Conservation (phyloP, 2,113 vertebrate genomes). For the Rhinolophus ferrumequinum region DNA sequence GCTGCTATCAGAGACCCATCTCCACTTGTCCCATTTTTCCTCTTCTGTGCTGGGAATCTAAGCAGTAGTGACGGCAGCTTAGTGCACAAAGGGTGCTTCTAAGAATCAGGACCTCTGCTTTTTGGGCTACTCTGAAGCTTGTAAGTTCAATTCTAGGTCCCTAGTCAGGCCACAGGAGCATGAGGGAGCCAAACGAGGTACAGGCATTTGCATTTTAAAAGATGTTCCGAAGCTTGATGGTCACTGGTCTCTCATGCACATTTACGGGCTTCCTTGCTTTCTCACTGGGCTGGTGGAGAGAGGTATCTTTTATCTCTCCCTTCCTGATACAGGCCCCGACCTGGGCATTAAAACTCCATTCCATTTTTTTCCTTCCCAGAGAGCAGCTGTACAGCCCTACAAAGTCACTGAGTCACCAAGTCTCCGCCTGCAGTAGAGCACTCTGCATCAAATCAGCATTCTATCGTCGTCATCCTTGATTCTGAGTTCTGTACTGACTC, state of each 20-base stretch:
- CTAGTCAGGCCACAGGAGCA: background rate
- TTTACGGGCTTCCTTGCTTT: background rate
- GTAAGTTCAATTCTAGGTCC: background rate
- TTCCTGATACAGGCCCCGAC: background rate
- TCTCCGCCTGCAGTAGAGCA: background rate
- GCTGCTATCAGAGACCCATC: background rate
- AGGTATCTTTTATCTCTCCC: background rate
- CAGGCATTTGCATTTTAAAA: background rate
- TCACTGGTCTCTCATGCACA: rapidly evolving
- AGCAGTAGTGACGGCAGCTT: background rate
- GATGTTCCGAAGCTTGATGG: background rate
- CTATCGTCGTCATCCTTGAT: background rate
- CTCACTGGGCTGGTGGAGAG: background rate
- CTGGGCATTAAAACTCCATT: background rate
- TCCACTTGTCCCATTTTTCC: background rate
- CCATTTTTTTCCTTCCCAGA: background rate
- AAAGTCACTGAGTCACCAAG: too few species aligned
- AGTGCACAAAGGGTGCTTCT: background rate
- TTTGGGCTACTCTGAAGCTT: background rate
- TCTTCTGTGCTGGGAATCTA: background rate
- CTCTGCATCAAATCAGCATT: background rate
- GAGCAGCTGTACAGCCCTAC: background rate
- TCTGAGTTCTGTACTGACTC: background rate
- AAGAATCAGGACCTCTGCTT: background rate
- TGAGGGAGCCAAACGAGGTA: background rate